phyloP scores from a whole-genome alignment of 2,888 invertebrate species.

The Asteroscopus sphinx region DNA sequence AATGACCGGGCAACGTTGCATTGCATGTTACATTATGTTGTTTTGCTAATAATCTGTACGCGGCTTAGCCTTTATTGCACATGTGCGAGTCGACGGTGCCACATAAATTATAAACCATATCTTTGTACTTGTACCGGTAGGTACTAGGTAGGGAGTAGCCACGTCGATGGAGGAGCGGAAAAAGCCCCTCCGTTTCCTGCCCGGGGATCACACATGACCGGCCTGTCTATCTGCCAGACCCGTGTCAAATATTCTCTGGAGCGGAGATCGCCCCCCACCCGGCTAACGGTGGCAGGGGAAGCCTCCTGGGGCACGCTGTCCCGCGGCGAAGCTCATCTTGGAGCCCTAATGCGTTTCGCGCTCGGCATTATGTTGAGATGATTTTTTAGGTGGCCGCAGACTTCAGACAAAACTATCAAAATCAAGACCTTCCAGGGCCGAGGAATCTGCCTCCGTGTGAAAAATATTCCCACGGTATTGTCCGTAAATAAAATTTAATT shows the following conservation, averaged over 20 bases:
- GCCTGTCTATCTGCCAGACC: constrained; percentile 90
- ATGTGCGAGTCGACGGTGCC: constrained; percentile 80
- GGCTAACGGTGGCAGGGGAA: constrained; percentile 74
- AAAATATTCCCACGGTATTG: too few species aligned
- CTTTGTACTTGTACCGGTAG: constrained; percentile 79
- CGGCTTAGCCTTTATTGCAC: too few species aligned
- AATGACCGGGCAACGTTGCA: too few species aligned
- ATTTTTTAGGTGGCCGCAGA: constrained; percentile 81
- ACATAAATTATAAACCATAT: constrained; percentile 87
- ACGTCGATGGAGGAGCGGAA: constrained; percentile 86
- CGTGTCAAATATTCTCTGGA: constrained; percentile 90
- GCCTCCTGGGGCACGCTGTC: constrained; percentile 88
- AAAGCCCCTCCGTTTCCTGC: constrained; percentile 87
- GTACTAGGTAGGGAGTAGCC: constrained; percentile 80
- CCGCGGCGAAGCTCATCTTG: constrained; percentile 89
- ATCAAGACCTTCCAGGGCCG: too few species aligned
- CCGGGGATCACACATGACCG: constrained; percentile 90
- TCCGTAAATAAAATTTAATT: too few species aligned
- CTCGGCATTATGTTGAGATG: constrained; percentile 83
- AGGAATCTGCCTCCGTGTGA: too few species aligned
- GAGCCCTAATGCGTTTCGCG: constrained; percentile 87
- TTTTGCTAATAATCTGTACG: too few species aligned
- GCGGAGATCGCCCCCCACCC: constrained; percentile 86
- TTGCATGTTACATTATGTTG: too few species aligned
- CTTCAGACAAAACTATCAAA: too few species aligned